A percentile compares a stretch with the other conserved stretches of the same genome.
These are phyloP conservation scores for Hydractinia echinata DNA, from an alignment of 30 jellyfish, hydroid and myxozoan species.

Conservation along the genomic window DNA sequence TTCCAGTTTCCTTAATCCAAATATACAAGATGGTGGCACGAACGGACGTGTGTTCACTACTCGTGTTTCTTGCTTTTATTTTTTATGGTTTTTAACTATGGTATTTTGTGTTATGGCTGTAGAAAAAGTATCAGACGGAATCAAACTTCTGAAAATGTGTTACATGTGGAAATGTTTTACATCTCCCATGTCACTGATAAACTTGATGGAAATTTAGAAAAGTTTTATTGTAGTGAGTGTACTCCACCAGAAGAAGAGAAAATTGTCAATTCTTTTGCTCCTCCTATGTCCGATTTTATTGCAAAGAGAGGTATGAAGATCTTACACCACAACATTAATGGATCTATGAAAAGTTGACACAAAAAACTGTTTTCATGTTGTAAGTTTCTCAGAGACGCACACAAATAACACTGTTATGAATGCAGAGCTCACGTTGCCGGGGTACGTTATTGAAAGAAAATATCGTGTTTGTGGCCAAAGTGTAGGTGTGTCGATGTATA, in stretches of 20 bases:
- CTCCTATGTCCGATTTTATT: not conserved
- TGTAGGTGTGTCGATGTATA: too few relatives aligned
- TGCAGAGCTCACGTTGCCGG: constrained; percentile 28
- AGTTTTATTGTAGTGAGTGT: not conserved
- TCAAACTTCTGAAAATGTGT: not conserved
- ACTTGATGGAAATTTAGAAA: not conserved
- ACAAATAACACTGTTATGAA: constrained; percentile 28
- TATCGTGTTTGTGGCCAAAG: constrained; percentile 31
- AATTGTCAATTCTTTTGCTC: not conserved
- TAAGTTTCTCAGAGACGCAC: constrained; percentile 39
- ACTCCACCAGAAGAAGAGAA: not conserved
- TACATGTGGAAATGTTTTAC: not conserved
- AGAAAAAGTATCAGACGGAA: not conserved
- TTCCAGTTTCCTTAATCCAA: not conserved
- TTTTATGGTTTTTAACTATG: not conserved
- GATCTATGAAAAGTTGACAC: not conserved
- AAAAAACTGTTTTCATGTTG: constrained; percentile 38
- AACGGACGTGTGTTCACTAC: not conserved
- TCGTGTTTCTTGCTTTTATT: not conserved
- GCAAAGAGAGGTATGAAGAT: constrained; percentile 38
- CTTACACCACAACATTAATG: constrained; percentile 52
- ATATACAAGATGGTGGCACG: not conserved
- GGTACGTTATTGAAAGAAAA: constrained; percentile 47
- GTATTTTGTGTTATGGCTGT: not conserved
- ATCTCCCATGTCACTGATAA: constrained; percentile 1